Conservation (phyloP, 2,113 vertebrate species). For the Brachyistius frenatus region DNA sequence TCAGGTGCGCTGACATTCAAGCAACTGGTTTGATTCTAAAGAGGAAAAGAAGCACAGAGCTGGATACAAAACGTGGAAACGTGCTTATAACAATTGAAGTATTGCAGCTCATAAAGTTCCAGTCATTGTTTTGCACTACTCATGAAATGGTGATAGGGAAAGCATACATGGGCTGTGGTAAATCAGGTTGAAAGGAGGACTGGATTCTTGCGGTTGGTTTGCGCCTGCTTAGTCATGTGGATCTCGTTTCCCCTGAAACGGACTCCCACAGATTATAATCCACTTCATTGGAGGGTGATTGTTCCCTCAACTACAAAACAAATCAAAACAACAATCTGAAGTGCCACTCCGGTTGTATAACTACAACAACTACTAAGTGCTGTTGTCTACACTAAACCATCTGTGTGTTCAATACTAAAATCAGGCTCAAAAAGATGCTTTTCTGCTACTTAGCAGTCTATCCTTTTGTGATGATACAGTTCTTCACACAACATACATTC, state of each 20-base stretch:
- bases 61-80: too few relatives aligned
- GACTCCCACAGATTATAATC: slow-evolving; percentile 57
- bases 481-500: neutral
- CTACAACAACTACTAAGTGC: slow-evolving; percentile 3
- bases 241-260: slow-evolving; percentile 37
- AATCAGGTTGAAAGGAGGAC: neutral
- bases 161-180: neutral
- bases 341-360: slow-evolving; percentile 5
- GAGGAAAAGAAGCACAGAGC: neutral
- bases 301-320: slow-evolving; percentile 46
- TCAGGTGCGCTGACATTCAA: slow-evolving; percentile 20
- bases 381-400: slow-evolving; percentile 32
- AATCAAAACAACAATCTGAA: slow-evolving; percentile 47
- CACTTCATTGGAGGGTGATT: slow-evolving; percentile 54
- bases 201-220: neutral
- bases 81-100: too few relatives aligned
- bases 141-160: neutral
- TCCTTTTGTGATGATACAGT: neutral
- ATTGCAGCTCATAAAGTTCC: neutral
- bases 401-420: slow-evolving; percentile 34
- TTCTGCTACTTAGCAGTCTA: neutral
- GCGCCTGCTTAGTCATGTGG: slow-evolving; percentile 26
- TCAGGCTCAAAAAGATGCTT: slow-evolving; percentile 4
- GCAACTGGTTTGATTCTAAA: too few relatives aligned
- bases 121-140: neutral